Conservation (phyloP, 2,797 vertebrate species). For the Jordanella pulchra region DNA sequence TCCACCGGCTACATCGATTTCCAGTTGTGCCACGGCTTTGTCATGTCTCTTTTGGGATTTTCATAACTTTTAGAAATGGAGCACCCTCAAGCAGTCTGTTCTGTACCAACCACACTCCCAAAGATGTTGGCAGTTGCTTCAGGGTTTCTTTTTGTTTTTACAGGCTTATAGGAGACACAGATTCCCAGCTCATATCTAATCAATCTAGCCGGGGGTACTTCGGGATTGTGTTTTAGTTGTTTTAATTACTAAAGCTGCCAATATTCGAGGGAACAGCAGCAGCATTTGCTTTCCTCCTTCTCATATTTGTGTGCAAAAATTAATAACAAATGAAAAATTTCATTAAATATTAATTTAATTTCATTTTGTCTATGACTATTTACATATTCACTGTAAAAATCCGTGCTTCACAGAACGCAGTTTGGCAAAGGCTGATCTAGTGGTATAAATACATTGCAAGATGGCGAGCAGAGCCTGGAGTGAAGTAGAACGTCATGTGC, state of each 20-base stretch:
- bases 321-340: conserved; percentile 19
- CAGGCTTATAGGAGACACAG: conserved; percentile 11
- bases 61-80: conserved; percentile 29
- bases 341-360: conserved; percentile 27
- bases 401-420: conserved; percentile 8
- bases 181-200: conserved; percentile 25
- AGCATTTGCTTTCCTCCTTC: neutral
- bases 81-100: conserved; percentile 20
- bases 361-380: conserved; percentile 14
- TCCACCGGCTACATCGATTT: conserved; percentile 19
- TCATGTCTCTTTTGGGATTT: conserved; percentile 23
- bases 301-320: conserved; percentile 20
- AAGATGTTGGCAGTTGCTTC: conserved; percentile 26
- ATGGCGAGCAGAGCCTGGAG: conserved; percentile 19
- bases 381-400: conserved; percentile 11
- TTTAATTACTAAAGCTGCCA: conserved; percentile 22
- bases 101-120: conserved; percentile 13
- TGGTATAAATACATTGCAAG: conserved; percentile 12
- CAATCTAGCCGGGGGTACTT: conserved; percentile 6
- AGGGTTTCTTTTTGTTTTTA: conserved; percentile 30
- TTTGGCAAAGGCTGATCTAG: conserved; percentile 18
- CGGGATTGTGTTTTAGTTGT: conserved; percentile 8
- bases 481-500: conserved; percentile 15
- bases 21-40: conserved; percentile 33
- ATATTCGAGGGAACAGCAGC: conserved; percentile 13